Evolutionary conservation across 2,888 invertebrate genomes (phyloP), one percentile per base, ranked within the genome.

Genomic region (Atethmia centrago): DNA sequence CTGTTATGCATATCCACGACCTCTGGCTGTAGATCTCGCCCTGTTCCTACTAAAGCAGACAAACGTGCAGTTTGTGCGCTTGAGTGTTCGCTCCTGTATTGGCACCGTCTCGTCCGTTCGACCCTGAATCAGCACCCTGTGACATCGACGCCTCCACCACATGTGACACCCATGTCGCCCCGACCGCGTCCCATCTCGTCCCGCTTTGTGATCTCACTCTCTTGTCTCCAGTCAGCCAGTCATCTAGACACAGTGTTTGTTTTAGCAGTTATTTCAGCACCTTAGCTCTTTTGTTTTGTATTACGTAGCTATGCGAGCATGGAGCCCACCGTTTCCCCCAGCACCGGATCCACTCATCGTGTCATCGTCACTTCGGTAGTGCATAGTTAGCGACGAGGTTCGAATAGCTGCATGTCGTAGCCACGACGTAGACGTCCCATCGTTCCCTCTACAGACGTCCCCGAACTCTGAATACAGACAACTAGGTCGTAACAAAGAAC

Each of bases 391-490:
- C 84, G 5, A 84, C 81, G 81, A 80, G 71, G 80, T 85, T 84
- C 86, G 87, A 79, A 66, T 91, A 90, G 90, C 80, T 90, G 92
- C 92, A 92, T 92, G 92, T 86, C 84, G 85, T 87, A 85, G 82
- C 85, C 86, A 86, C 77, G 80, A 81, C 77, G 77, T 81, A 81
- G 80, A 66, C 80, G 86, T 83, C 80, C 80, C 86, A 76, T 83
- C 87, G 85, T 80, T 71, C 82, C 85, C 81, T 82, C 86, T 83
- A 85, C 81, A 80, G 82, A 77, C 85, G 82, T 82, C 74, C 78
- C 78, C 79, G 72, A 69, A 89, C 94, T 93, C 95, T 93, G 94
- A 94, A 93, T 94, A 93, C 94, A 93, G 94, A 91, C 92, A 87
- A 80, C 66, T 77, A 75, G 77, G 85, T 63, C 80, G 74, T 55